Evolutionary conservation across 1,140 invertebrate genomes (phyloP).

Genomic region (Lysiphlebus fabarum): DNA sequence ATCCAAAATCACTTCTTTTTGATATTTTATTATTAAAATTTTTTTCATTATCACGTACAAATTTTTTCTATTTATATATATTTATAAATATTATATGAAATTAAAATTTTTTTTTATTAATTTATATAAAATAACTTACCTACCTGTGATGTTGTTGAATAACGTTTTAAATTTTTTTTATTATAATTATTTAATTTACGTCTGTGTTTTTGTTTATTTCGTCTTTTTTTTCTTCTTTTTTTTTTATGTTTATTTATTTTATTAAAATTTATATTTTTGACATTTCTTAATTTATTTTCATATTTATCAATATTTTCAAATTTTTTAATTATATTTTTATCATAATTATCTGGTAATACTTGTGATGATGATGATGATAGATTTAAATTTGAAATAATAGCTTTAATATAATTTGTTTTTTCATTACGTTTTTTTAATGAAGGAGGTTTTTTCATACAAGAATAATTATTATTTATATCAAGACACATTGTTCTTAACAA

Average conservation of each 20-base stretch:
- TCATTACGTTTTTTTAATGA: slow-evolving; percentile 11
- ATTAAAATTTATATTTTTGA: slow-evolving; percentile 1
- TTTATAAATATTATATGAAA: neutral
- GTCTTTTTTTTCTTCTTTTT: slow-evolving; percentile 22
- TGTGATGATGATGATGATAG: neutral
- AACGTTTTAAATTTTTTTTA: too few relatives aligned
- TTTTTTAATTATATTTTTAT: slow-evolving; percentile 31
- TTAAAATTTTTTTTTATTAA: neutral
- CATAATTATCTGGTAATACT: slow-evolving; percentile 33
- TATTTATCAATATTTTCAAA: slow-evolving; percentile 33
- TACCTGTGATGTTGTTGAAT: too few relatives aligned
- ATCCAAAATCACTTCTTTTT: slow-evolving; percentile 21
- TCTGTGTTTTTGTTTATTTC: neutral
- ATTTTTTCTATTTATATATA: neutral
- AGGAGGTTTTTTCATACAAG: too few relatives aligned
- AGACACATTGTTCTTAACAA: too few relatives aligned
- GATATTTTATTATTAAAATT: slow-evolving; percentile 9
- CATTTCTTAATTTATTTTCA: slow-evolving; percentile 27
- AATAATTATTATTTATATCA: too few relatives aligned
- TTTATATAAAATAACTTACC: too few relatives aligned
- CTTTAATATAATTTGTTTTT: slow-evolving; percentile 21
- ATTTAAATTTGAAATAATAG: slow-evolving; percentile 20
- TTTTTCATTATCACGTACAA: neutral
- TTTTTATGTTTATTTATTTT: slow-evolving; percentile 5
- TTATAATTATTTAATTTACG: too few relatives aligned